phyloP scores from a whole-genome alignment of 2,797 vertebrate genomes.

The Heliangelus exortis region DNA sequence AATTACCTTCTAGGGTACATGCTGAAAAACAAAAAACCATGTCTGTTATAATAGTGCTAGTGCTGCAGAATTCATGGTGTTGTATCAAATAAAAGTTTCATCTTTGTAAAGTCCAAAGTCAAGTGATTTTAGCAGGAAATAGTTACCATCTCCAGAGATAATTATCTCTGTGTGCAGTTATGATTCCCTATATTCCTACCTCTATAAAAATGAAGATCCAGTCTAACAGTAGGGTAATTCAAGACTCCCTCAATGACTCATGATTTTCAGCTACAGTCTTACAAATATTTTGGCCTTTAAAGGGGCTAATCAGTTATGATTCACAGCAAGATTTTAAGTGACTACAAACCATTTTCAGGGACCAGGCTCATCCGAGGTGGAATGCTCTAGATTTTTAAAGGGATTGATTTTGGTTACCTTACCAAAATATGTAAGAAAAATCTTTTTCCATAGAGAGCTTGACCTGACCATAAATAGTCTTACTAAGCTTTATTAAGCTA shows the following conservation, averaged over 20 bases:
- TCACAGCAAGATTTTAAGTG: not conserved
- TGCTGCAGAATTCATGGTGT: not conserved
- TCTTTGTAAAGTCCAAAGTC: not conserved
- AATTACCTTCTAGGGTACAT: not conserved
- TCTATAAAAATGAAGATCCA: not conserved
- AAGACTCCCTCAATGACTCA: not conserved
- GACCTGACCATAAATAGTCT: not conserved
- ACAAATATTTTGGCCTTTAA: not conserved
- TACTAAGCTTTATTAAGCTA: not conserved
- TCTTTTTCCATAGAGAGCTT: not conserved
- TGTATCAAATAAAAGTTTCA: conserved; percentile 17
- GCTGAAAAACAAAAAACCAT: not conserved
- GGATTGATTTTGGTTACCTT: not conserved
- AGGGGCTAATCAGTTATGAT: not conserved
- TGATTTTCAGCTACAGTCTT: conserved; percentile 14
- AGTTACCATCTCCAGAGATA: not conserved
- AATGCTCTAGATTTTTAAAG: not conserved
- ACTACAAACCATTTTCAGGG: not conserved
- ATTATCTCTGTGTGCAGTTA: not conserved
- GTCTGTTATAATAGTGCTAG: not conserved
- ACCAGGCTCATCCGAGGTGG: not conserved
- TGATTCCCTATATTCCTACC: not conserved
- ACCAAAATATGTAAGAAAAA: not conserved
- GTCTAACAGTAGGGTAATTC: not conserved
- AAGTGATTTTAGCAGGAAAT: conserved; percentile 32